Evolutionary conservation across 2,113 vertebrate species (phyloP), one percentile per base, ranked within the genome.

Genomic region (Petroica traversi): DNA sequence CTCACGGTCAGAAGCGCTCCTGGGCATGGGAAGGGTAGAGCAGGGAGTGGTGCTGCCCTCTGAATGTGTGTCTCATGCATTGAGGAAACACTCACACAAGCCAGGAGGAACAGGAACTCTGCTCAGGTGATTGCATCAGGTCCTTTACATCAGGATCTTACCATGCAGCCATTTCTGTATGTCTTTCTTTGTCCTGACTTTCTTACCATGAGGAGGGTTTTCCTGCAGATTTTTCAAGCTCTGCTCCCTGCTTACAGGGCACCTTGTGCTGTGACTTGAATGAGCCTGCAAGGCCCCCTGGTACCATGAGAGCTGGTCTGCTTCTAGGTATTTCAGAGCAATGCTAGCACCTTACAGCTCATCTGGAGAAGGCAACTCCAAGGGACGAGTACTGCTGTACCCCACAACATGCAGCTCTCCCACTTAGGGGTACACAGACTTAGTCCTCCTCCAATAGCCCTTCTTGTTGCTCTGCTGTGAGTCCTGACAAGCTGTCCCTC

Each of bases 11-110:
- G 80, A 85, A 94, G 46, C 2, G 88, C 83, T 92, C 36, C 83
- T 57, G 89, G 85, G 92, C 88, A 87, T 73, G 95, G 80, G 93
- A 92, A 96, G 92, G 91, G 89, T 95, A 95, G 87, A 55, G 96
- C 79, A 92, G 85, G 79, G 95, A 75, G 85, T 85, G 93, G 92
- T 86, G 94, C 38, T 61, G 3, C 92, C 82, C 25, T 94, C 95
- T 80, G 67, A 95, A 58, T 77, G 85, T 54, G 41, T 94, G 88
- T 31, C 92, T 96, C 94, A 93, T 61, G 79, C 38, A 19, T 74
- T 93, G 82, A 96, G 94, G 96, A 97, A 95, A 66, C 90, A 89
- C 43, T 95, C 85, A 55, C 58, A 91, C 28, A 48, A 93, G 88
- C 92, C 85, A 86, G 88, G 61, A 95, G 90, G 93, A 94, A 80